These are phyloP conservation scores for Vireo altiloquus DNA, from an alignment of 2,113 vertebrate genomes.

Conservation along the genomic window DNA sequence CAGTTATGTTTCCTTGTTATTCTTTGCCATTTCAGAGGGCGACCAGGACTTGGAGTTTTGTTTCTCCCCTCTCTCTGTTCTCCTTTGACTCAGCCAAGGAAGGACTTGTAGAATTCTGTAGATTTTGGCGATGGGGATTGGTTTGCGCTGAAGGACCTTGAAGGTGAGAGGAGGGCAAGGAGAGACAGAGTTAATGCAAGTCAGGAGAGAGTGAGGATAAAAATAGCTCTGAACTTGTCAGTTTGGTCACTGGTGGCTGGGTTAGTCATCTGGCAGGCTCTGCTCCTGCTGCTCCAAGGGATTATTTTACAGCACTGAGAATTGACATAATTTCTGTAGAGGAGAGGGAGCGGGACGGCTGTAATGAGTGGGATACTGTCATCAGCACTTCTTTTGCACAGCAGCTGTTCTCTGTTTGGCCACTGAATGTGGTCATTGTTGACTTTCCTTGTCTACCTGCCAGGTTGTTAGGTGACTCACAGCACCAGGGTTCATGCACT, in stretches of 20 bases:
- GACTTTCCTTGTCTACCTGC: conserved; percentile 47
- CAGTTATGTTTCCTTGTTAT: not conserved
- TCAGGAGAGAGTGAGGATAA: conserved; percentile 48
- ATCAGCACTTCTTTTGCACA: conserved; percentile 51
- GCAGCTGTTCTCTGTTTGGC: conserved; percentile 59
- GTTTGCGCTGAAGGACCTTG: not conserved
- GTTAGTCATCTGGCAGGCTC: conserved; percentile 68
- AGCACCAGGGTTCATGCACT: not conserved
- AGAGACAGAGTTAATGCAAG: conserved; percentile 49
- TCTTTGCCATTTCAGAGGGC: not conserved
- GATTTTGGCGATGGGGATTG: not conserved
- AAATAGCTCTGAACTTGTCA: conserved; percentile 54
- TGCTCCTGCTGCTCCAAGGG: conserved; percentile 34
- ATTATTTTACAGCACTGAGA: conserved; percentile 38
- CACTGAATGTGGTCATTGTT: conserved; percentile 55
- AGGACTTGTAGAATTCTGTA: rapidly evolving
- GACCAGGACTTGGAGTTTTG: not conserved
- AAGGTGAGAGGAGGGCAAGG: conserved; percentile 26
- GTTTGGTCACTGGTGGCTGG: conserved; percentile 49
- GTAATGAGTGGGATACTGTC: conserved; percentile 30
- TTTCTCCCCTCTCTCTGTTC: not conserved
- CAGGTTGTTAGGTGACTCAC: conserved; percentile 61
- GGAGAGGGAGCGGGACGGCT: not conserved
- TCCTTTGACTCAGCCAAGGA: not conserved
- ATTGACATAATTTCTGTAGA: conserved; percentile 43